Evolutionary conservation across 2,888 invertebrate genomes (phyloP), one percentile per base, ranked within the genome.

Genomic region (Oligia latruncula): DNA sequence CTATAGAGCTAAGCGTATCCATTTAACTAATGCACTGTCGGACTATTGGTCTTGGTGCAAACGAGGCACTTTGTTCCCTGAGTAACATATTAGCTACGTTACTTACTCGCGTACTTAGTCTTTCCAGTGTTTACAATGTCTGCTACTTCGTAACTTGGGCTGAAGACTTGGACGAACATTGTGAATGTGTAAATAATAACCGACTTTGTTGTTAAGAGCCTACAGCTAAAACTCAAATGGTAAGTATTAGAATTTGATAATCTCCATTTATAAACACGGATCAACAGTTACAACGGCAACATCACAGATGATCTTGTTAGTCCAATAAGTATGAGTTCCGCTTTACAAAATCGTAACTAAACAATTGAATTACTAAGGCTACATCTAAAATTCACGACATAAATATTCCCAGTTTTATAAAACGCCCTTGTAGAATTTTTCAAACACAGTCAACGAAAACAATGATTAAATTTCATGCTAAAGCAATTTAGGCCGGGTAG

Each of bases 21-120:
- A 96, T 95, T 95, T 95, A 96, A 95, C 95, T 96, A 96, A 96
- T 96, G 96, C 95, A 95, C 94, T 95, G 96, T 94, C 95, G 95
- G 95, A 94, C 95, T 95, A 94, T 95, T 95, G 95, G 95, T 95
- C 95, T 96, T 95, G 93, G 94, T 95, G 95, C 95, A 94, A 95
- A 95, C 95, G 94, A 95, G 94, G 94, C 94, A 94, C 95, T 95
- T 95, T 95, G 94, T 95, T 94, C 93, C 88, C 92, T 92, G 92
- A 95, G 93, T 94, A 94, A 95, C 93, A 92, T 95, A 95, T 95
- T 94, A 93, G 94, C 93, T 92, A 83, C 89, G 90, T 92, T 93
- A 91, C 90, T 91, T 91, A 87, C 90, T 86, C 84, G 88, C 77
- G 79, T 89, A 87, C 85, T 90, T 86, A 86, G 87, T 88, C 84